A percentile compares a stretch with the other conserved stretches of the same genome.
phyloP scores from a whole-genome alignment of 2,888 invertebrate genomes.

The Minunthozetes semirufus region DNA sequence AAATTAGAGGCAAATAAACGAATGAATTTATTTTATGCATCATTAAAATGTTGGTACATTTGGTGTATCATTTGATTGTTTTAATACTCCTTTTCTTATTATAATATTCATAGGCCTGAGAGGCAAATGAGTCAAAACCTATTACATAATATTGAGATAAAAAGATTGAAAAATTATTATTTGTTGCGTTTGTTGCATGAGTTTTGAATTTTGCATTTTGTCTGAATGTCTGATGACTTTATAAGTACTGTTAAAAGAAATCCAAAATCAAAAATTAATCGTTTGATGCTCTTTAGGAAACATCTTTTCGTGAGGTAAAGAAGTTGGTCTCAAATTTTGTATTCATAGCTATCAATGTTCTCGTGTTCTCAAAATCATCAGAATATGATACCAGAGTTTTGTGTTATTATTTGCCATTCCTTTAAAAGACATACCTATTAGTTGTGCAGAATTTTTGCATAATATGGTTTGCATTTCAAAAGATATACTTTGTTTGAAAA shows the following conservation, averaged over 20 bases:
- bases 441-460: background rate
- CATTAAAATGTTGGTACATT: slow-evolving; percentile 8
- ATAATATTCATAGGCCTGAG: slow-evolving; percentile 3
- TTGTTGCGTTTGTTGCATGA: no score
- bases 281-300: background rate
- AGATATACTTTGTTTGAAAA: background rate
- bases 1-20: background rate
- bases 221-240: slow-evolving; percentile 20
- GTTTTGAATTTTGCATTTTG: background rate
- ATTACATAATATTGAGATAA: background rate
- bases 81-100: background rate
- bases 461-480: slow-evolving; percentile 1
- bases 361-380: background rate
- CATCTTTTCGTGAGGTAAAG: slow-evolving; percentile 17
- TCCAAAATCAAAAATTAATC: background rate
- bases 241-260: slow-evolving; percentile 14
- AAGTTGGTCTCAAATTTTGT: slow-evolving; percentile 10
- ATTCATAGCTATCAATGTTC: background rate
- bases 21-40: slow-evolving; percentile 12
- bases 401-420: no score
- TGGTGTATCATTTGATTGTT: slow-evolving; percentile 22
- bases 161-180: background rate
- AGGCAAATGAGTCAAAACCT: background rate
- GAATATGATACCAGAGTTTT: background rate
- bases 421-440: background rate